A percentile compares a stretch with the other conserved stretches of the same genome.
These are phyloP conservation scores for Salvelinus alpinus DNA, from an alignment of 2,113 vertebrate species.

Conservation along the genomic window DNA sequence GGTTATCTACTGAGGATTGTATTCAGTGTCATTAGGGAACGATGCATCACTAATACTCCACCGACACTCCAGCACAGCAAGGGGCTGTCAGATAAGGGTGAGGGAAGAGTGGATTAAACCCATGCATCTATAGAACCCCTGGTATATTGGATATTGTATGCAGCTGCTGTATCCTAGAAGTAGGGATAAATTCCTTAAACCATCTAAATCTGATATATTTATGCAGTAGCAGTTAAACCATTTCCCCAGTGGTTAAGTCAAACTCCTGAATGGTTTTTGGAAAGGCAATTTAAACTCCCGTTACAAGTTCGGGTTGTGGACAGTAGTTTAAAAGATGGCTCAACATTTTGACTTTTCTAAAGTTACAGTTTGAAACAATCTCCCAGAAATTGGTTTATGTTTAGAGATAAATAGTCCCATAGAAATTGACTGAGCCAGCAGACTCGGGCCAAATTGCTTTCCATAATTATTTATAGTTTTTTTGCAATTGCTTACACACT, in stretches of 20 bases:
- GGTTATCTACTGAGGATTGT: constrained; percentile 27
- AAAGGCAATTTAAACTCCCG: neutral
- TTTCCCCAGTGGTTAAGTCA: no score
- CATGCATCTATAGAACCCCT: no score
- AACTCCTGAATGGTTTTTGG: neutral
- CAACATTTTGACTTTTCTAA: neutral
- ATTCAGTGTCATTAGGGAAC: constrained; percentile 21
- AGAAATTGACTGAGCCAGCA: neutral
- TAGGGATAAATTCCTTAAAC: no score
- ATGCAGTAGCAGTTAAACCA: no score
- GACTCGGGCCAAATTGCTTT: neutral
- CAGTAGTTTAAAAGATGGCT: neutral
- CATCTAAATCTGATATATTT: no score
- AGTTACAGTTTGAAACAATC: neutral
- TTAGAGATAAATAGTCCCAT: neutral
- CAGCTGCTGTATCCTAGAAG: no score
- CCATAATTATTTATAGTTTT: neutral
- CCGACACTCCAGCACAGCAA: constrained; percentile 7
- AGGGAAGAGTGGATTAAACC: neutral
- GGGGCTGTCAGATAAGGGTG: constrained; percentile 19
- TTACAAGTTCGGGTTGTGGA: neutral
- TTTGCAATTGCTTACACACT: no score
- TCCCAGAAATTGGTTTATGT: neutral
- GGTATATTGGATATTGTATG: no score
- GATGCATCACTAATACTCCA: constrained; percentile 5